Conservation (phyloP, 2,113 vertebrate species). For the Saguinus midas region DNA sequence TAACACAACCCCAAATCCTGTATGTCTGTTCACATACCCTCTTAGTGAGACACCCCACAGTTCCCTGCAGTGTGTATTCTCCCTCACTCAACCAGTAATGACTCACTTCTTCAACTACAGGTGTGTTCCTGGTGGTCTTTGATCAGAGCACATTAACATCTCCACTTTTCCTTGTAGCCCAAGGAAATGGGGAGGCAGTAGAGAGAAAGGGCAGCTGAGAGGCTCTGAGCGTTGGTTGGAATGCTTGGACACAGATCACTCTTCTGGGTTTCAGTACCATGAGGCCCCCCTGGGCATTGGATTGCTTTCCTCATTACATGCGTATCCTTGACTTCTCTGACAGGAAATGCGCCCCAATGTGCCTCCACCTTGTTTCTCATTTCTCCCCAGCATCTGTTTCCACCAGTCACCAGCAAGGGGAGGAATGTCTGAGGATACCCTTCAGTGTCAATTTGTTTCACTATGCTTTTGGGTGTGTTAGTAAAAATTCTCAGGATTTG, state of each 20-base stretch:
- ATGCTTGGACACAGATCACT: accelerated
- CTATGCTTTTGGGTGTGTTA: neutral
- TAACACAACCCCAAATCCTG: too few relatives aligned
- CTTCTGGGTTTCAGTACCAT: neutral
- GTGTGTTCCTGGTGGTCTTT: neutral
- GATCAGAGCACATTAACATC: neutral
- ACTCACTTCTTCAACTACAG: neutral
- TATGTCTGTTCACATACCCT: neutral
- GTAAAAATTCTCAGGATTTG: neutral
- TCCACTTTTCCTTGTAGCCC: neutral
- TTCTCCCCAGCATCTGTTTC: neutral
- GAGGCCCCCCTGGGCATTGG: neutral
- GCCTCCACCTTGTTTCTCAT: neutral
- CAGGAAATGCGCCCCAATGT: accelerated
- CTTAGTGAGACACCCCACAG: neutral
- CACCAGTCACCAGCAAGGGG: neutral
- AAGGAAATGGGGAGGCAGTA: accelerated
- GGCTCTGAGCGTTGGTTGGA: too few relatives aligned
- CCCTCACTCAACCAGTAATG: neutral
- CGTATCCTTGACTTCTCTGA: neutral
- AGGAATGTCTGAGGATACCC: neutral
- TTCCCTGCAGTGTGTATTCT: accelerated
- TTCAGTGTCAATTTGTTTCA: neutral
- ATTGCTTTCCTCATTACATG: neutral
- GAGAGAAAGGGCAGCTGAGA: too few relatives aligned